Percentiles rank a stretch among this genome's conserved stretches.
Conservation (phyloP, 1,140 invertebrate genomes). For the Drosophila kanapiae region DNA sequence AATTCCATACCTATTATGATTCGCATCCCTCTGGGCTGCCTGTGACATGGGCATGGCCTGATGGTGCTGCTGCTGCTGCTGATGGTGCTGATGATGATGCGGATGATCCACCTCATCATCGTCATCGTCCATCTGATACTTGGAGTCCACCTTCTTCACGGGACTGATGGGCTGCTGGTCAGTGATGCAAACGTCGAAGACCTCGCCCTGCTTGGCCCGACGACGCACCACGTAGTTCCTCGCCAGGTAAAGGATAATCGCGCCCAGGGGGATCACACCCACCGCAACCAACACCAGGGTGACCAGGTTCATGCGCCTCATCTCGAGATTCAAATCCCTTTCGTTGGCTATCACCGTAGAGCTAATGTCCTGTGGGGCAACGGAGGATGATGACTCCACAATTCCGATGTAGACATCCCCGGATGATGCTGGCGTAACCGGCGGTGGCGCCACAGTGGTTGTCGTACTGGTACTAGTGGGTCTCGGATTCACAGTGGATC, state of each 20-base stretch:
- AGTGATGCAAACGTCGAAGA: conserved; percentile 87
- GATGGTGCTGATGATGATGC: conserved; percentile 81
- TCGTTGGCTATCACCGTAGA: conserved; percentile 80
- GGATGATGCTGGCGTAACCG: conserved; percentile 1
- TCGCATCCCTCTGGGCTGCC: conserved; percentile 53
- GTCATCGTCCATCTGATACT: conserved; percentile 72
- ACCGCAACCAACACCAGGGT: conserved; percentile 87
- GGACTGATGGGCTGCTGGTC: conserved; percentile 85
- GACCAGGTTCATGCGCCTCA: conserved; percentile 87
- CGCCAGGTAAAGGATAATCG: conserved; percentile 87
- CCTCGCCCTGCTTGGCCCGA: conserved; percentile 87
- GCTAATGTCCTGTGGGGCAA: conserved; percentile 53
- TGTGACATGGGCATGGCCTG: conserved; percentile 47
- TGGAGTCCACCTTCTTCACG: conserved; percentile 79
- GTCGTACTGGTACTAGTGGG: conserved; percentile 45
- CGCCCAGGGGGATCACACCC: conserved; percentile 87
- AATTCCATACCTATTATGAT: conserved; percentile 74
- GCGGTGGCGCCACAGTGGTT: conserved; percentile 7
- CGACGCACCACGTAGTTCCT: conserved; percentile 87
- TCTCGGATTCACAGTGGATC: conserved; percentile 70
- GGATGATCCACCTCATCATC: conserved; percentile 86
- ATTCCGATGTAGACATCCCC: conserved; percentile 53
- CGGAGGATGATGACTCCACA: conserved; percentile 58
- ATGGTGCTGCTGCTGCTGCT: conserved; percentile 46
- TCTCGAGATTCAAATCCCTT: conserved; percentile 86